Evolutionary conservation across 2,797 vertebrate genomes (phyloP), one percentile per base, ranked within the genome.

Genomic region (Spheniscus humboldti): DNA sequence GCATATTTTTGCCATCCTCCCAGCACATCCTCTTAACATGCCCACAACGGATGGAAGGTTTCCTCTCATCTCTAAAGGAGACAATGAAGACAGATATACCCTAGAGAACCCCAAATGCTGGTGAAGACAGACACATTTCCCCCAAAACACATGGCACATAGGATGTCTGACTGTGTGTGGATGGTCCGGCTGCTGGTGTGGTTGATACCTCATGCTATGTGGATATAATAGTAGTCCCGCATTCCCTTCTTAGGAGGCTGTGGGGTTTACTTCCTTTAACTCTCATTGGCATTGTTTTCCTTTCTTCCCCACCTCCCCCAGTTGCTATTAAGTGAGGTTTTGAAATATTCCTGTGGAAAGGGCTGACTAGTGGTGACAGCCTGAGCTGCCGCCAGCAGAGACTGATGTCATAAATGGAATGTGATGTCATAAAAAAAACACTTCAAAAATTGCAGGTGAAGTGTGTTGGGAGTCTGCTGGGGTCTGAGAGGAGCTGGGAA

Each of bases 131-230:
- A 10, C 13, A 16, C 3, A 1, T 53, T 37, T 90, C 5, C 35
- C 18, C 18, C 50, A 2, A 30, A 53, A 27, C n/a, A 43, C 4
- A 1, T 2, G 22, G 37, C 56, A 73, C 28, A 27, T 18, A 20
- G 41, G 60, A 37, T 52, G 15, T 45, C 17, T 68, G 75, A 59
- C 13, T 76, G 27, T 30, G 39, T 47, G 50, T 27, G 24, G 10
- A 18, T 57, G 48, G 37, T 35, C n/a, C 1, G 8, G 47, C 64
- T 88, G 72, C 62, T 64, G 78, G 7, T 47, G 47, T 15, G 75
- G 55, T 63, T 0, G 0, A 23, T 59, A 18, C 5, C 43, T 69
- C 31, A 9, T 47, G 82, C 19, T 30, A 0, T 48, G 35, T 45
- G 31, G 15, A 18, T 79, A 7, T 31, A 67, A 11, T 1, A 68